Evolutionary conservation across 2,113 vertebrate genomes (phyloP).

Genomic region (Pyxicephalus adspersus): DNA sequence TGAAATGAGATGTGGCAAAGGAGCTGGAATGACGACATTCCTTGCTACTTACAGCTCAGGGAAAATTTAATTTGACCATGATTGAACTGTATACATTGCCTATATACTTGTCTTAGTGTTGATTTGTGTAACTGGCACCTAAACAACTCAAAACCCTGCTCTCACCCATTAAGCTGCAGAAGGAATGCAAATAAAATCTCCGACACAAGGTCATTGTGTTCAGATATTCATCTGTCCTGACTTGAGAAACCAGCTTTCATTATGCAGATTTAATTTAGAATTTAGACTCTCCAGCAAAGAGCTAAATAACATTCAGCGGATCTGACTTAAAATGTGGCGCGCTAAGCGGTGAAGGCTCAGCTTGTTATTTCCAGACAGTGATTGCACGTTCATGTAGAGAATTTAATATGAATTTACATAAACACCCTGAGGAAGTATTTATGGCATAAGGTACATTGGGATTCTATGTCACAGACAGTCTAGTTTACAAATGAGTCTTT

Average conservation of each 20-base stretch:
- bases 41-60: too few species aligned
- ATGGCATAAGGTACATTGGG: conserved; percentile 48
- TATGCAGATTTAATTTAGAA: conserved; percentile 54
- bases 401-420: conserved; percentile 53
- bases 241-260: conserved; percentile 42
- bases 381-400: conserved; percentile 46
- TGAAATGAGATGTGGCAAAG: too few species aligned
- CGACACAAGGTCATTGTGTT: conserved; percentile 42
- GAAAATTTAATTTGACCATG: too few species aligned
- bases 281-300: conserved; percentile 43
- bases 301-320: conserved; percentile 45
- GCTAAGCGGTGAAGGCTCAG: conserved; percentile 29
- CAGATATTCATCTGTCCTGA: conserved; percentile 47
- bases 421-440: conserved; percentile 50
- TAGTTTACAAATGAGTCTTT: conserved; percentile 38
- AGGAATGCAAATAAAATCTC: conserved; percentile 32
- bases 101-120: neutral
- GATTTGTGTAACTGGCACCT: neutral
- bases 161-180: conserved; percentile 27
- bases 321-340: conserved; percentile 45
- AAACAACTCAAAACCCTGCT: conserved; percentile 20
- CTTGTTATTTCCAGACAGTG: conserved; percentile 46
- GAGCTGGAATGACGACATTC: too few species aligned
- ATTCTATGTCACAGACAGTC: conserved; percentile 36
- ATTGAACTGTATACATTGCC: too few species aligned